A percentile compares a stretch with the other conserved stretches of the same genome.
These are phyloP conservation scores for Lycaena phlaeas DNA, from an alignment of 2,888 invertebrate species.

Conservation along the genomic window DNA sequence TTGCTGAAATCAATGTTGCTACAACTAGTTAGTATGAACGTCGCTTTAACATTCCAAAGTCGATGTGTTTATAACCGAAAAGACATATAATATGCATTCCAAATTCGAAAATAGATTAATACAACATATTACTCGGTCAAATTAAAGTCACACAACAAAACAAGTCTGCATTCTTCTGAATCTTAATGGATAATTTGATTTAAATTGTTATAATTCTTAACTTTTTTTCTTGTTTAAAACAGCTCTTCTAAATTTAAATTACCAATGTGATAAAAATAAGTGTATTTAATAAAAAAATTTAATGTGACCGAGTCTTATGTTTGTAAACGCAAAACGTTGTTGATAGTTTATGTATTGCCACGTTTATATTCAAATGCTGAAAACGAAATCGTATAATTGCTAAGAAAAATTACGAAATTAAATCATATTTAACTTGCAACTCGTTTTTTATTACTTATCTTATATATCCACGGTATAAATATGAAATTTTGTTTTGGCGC, in stretches of 20 bases:
- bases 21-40: constrained; percentile 28
- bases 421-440: constrained; percentile 70
- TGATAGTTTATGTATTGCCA: constrained; percentile 50
- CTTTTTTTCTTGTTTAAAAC: too few species aligned
- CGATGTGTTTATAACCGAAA: constrained; percentile 32
- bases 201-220: background rate
- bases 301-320: constrained; percentile 4
- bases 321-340: constrained; percentile 42
- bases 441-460: constrained; percentile 23
- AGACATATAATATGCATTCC: constrained; percentile 58
- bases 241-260: constrained; percentile 2
- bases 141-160: background rate
- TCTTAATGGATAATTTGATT: too few species aligned
- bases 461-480: background rate
- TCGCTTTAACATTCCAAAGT: constrained; percentile 42
- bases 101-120: constrained; percentile 34
- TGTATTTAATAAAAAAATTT: too few species aligned
- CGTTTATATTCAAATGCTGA: constrained; percentile 64
- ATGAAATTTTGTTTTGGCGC: background rate
- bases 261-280: background rate
- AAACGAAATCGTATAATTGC: constrained; percentile 67
- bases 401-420: constrained; percentile 72
- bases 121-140: constrained; percentile 5
- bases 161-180: background rate
- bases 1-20: constrained; percentile 29